phyloP scores from a whole-genome alignment of 1,140 invertebrate genomes.

The Asobara japonica region DNA sequence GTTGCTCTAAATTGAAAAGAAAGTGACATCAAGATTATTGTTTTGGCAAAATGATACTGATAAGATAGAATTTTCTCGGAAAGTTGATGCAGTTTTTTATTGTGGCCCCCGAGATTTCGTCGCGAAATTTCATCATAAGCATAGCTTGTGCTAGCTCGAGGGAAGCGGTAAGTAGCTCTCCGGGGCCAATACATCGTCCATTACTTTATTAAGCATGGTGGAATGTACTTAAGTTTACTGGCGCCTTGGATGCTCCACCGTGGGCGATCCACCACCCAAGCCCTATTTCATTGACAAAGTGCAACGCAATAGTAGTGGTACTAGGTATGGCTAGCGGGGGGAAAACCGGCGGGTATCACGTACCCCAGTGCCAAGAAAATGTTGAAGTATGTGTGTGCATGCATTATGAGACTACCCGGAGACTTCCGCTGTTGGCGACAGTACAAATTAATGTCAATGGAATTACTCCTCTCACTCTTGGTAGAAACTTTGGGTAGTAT shows the following conservation, averaged over 20 bases:
- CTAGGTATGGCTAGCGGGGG: not conserved
- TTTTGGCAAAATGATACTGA: too few species aligned
- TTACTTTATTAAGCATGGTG: not conserved
- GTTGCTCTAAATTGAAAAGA: too few species aligned
- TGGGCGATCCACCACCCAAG: not conserved
- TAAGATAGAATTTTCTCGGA: too few species aligned
- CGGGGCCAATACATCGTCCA: not conserved
- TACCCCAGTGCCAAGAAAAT: not conserved
- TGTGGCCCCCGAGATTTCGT: too few species aligned
- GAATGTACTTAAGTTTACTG: not conserved
- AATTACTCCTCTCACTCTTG: not conserved
- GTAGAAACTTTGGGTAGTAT: not conserved
- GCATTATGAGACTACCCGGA: not conserved
- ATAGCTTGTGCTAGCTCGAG: too few species aligned
- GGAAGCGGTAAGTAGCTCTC: too few species aligned
- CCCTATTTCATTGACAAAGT: constrained; percentile 7
- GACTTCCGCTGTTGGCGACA: constrained; percentile 6
- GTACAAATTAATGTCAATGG: constrained; percentile 12
- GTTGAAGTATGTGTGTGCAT: not conserved
- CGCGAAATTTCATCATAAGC: too few species aligned
- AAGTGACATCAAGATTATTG: too few species aligned
- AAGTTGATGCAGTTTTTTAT: too few species aligned
- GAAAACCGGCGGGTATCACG: not conserved
- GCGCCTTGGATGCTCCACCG: not conserved
- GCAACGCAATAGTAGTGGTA: not conserved